phyloP scores from a whole-genome alignment of 2,888 invertebrate genomes.

The Drosophila melanosoma region DNA sequence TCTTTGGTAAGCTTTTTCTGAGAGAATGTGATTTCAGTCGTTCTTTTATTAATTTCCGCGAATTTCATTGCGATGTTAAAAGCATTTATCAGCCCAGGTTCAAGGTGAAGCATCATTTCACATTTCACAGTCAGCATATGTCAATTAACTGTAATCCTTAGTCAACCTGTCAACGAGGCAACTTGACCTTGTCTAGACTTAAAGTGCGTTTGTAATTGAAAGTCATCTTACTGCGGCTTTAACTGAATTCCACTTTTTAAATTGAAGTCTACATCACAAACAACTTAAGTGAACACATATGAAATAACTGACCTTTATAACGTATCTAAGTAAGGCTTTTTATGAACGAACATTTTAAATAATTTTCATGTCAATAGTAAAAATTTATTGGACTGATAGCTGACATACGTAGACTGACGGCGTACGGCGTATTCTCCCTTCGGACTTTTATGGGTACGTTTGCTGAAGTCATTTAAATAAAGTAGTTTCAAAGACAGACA shows the following conservation, averaged over 20 bases:
- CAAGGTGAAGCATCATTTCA: neutral
- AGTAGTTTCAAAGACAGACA: constrained; percentile 61
- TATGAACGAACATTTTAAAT: constrained; percentile 1
- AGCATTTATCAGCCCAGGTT: neutral
- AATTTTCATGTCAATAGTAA: constrained; percentile 4
- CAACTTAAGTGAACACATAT: neutral
- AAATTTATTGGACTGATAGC: constrained; percentile 3
- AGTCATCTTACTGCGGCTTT: neutral
- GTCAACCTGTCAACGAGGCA: neutral
- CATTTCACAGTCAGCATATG: neutral
- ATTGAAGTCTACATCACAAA: neutral
- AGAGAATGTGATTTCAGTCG: neutral
- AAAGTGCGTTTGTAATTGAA: neutral
- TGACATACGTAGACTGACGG: neutral
- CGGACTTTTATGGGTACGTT: constrained; percentile 46
- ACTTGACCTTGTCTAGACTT: neutral
- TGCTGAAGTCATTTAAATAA: constrained; percentile 59
- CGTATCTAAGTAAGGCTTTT: neutral
- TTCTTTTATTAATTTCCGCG: constrained; percentile 13
- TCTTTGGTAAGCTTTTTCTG: neutral
- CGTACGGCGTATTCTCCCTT: neutral
- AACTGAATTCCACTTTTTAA: constrained; percentile 18
- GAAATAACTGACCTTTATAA: constrained; percentile 2
- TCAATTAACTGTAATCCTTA: neutral
- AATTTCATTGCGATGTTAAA: constrained; percentile 14